Base-by-base conservation (phyloP, 2,888 invertebrate species). In the Eudasyphora cyanicolor region DNA sequence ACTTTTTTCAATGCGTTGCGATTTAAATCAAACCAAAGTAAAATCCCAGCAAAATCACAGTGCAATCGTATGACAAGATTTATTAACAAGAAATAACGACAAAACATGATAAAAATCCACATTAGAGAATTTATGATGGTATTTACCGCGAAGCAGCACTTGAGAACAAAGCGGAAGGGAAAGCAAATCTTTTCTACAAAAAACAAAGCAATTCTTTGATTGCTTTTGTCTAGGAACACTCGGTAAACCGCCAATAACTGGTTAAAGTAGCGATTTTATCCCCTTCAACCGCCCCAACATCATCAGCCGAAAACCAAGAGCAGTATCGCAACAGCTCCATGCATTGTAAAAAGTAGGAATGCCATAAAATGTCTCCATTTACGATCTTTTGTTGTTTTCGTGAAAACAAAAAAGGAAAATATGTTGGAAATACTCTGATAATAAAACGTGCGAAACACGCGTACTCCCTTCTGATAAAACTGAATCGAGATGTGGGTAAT, bases 181-280 rank as follows among this genome's bases (percentile, higher is more conserved):
- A 45, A 45, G 45, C 45, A n/a, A 14, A 45, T 45, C 45, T 45
- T n/a, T 8, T n/a, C 14, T 8, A 45, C 10, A 10, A n/a, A n/a
- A 62, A 62, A 62, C 35, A 17, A 62, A 62, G 38, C 62, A 62
- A 62, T 38, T 35, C 62, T 62, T 62, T 62, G 62, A 62, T 62
- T 62, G 35, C 35, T 62, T 62, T 35, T 62, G 19, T 62, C 62
- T 19, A 35, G 19, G 32, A 32, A 62, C 62, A 62, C 2, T 62
- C 35, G 32, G 10, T 7, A 32, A 35, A 69, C 32, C 12, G n/a
- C 45, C 45, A 45, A 12, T n/a, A 45, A 10, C 19, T 1, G n/a
- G 5, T 2, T 21, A 60, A 42, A 38, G n/a, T 14, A 69, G 24
- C 69, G 49, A 4, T 49, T 8, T 3, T 10, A 35, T 5, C 35